Evolutionary conservation across 2,888 invertebrate species (phyloP), one percentile per base, ranked within the genome.

Genomic region (Pheosia gnoma): DNA sequence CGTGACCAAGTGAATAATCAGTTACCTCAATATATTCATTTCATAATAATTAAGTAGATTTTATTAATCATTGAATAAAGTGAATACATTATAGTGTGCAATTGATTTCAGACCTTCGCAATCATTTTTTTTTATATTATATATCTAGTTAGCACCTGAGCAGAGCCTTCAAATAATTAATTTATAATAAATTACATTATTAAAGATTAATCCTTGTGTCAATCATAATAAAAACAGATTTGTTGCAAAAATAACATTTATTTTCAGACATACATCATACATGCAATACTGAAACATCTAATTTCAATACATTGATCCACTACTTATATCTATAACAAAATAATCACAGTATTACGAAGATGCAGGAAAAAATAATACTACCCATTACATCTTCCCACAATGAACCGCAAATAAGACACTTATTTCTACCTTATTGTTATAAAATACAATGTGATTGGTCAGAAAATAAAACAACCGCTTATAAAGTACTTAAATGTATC

Each of bases 311-410:
- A 89, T 84, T 80, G 81, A 87, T 88, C 84, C 81, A 82, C 82
- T 79, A 84, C 83, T 89, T 84, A 84, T 11, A 86, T 87, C 83
- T 88, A 89, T 88, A 90, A 91, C 87, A 87, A 88, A 88, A 88
- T 83, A 88, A 93, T 92, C 93, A 93, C 93, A 93, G 91, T 89
- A 89, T 84, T 82, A 87, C 82, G 85, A 90, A 91, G 89, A 91
- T 82, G 86, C 86, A 86, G 80, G 85, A 81, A 86, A 88, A 82
- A 85, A 86, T 82, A 85, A 85, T 86, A 85, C 84, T 83, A 84
- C 71, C 81, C 77, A 78, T 65, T 78, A 84, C 87, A 88, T 87
- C 85, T 89, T 84, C 84, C 76, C 84, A 85, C 86, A 88, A 87
- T 86, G 84, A 88, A 91, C 83, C 86, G 81, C 80, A 83, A 86